phyloP scores from a whole-genome alignment of 2,113 vertebrate species.

The Acanthisitta chloris region DNA sequence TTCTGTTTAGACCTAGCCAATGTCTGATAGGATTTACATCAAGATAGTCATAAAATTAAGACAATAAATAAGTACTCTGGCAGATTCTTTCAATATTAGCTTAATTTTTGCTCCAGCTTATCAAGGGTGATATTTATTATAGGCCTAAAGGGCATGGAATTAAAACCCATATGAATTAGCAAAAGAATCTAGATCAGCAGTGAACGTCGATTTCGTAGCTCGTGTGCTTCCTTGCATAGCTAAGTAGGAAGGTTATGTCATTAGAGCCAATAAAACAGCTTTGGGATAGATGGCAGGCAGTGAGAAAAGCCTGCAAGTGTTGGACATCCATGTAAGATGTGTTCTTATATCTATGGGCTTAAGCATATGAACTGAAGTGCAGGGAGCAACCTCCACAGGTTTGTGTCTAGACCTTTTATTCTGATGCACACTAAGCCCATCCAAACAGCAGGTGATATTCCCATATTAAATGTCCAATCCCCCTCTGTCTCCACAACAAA shows the following conservation, averaged over 20 bases:
- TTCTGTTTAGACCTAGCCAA: constrained; percentile 3
- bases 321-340: not conserved
- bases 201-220: not conserved
- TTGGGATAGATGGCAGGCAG: not conserved
- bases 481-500: not conserved
- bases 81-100: constrained; percentile 42
- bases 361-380: not conserved
- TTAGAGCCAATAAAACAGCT: not conserved
- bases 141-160: constrained; percentile 21
- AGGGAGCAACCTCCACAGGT: not conserved
- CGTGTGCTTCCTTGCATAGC: not conserved
- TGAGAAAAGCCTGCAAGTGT: not conserved
- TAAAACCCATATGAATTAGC: not conserved
- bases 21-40: not conserved
- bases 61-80: constrained; percentile 25
- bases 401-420: not conserved
- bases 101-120: constrained; percentile 6
- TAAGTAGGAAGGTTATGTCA: not conserved
- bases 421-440: not conserved
- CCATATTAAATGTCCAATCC: not conserved
- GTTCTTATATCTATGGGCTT: not conserved
- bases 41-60: constrained; percentile 48
- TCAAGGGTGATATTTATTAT: constrained; percentile 24
- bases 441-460: not conserved
- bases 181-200: not conserved